Conservation (phyloP, 92 coral and sea anemone genomes). For the Virgularia gustaviana region DNA sequence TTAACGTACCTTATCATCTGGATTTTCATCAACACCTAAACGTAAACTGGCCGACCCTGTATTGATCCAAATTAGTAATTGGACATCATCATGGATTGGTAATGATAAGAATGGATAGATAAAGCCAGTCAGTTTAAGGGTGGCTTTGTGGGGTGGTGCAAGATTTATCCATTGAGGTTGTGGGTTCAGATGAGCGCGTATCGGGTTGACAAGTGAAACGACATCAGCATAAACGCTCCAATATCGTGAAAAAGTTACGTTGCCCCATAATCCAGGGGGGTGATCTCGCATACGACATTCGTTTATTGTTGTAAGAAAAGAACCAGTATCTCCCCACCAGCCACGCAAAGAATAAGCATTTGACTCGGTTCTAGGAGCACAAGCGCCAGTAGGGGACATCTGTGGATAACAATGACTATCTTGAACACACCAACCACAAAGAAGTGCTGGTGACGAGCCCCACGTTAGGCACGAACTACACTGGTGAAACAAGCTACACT, state of each 20-base stretch:
- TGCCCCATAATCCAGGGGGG: conserved; percentile 78
- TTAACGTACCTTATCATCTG: not conserved
- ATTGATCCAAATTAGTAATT: not conserved
- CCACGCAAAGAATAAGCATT: conserved; percentile 46
- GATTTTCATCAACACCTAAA: conserved; percentile 15
- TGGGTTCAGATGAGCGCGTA: conserved; percentile 11
- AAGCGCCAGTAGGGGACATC: conserved; percentile 62
- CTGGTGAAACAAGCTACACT: conserved; percentile 53
- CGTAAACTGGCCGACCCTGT: not conserved
- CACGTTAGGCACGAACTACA: conserved; percentile 70
- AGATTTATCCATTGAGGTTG: not conserved
- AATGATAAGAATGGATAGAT: conserved; percentile 64
- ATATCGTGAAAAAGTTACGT: conserved; percentile 7
- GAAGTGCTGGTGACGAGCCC: conserved; percentile 44
- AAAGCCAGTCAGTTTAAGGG: conserved; percentile 56
- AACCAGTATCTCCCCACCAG: conserved; percentile 89
- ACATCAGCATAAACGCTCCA: conserved; percentile 66
- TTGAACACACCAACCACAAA: conserved; percentile 97
- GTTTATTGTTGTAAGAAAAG: conserved; percentile 47
- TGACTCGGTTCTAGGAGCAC: conserved; percentile 37
- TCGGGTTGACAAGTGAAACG: conserved; percentile 37
- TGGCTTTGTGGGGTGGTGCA: too few species aligned
- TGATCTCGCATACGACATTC: conserved; percentile 65
- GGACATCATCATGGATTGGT: not conserved
- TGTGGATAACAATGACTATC: conserved; percentile 83